Conservation (phyloP, 2,888 invertebrate genomes). For the Galeopsomyia nigrocyanea region DNA sequence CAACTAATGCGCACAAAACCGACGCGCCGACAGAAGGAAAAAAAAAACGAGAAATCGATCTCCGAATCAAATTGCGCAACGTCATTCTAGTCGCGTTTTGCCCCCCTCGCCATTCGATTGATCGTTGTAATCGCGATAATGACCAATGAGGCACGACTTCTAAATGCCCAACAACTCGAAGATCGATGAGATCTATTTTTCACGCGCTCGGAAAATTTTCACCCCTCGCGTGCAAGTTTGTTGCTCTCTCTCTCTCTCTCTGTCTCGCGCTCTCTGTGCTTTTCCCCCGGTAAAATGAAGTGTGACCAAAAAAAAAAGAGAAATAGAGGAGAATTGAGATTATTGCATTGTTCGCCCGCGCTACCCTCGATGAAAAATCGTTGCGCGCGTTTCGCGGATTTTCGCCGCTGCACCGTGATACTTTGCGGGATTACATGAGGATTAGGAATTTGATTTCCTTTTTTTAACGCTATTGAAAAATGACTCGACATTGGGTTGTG, state of each 20-base stretch:
- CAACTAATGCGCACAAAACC: slow-evolving; percentile 16
- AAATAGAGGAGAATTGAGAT: slow-evolving; percentile 19
- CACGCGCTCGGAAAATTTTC: slow-evolving; percentile 45
- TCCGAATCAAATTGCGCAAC: slow-evolving; percentile 29
- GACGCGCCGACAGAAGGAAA: not conserved
- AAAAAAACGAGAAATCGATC: not conserved
- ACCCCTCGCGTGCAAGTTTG: slow-evolving; percentile 12
- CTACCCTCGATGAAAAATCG: slow-evolving; percentile 16
- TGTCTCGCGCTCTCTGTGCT: too few species aligned
- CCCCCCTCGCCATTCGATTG: not conserved
- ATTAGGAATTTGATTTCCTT: not conserved
- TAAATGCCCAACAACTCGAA: slow-evolving; percentile 47
- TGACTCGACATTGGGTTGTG: not conserved
- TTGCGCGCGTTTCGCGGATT: slow-evolving; percentile 3
- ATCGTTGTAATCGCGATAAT: not conserved
- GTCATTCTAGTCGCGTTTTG: slow-evolving; percentile 17
- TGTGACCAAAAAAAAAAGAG: slow-evolving; percentile 12
- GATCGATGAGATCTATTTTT: slow-evolving; percentile 60
- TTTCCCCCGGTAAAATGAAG: slow-evolving; percentile 1
- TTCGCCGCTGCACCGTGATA: not conserved
- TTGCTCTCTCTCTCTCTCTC: too few species aligned
- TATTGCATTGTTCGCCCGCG: slow-evolving; percentile 4
- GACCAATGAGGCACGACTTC: slow-evolving; percentile 13
- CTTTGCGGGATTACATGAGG: slow-evolving; percentile 24
- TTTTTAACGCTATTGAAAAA: not conserved